phyloP scores from a whole-genome alignment of 2,888 invertebrate genomes.

The Diaperis boleti region DNA sequence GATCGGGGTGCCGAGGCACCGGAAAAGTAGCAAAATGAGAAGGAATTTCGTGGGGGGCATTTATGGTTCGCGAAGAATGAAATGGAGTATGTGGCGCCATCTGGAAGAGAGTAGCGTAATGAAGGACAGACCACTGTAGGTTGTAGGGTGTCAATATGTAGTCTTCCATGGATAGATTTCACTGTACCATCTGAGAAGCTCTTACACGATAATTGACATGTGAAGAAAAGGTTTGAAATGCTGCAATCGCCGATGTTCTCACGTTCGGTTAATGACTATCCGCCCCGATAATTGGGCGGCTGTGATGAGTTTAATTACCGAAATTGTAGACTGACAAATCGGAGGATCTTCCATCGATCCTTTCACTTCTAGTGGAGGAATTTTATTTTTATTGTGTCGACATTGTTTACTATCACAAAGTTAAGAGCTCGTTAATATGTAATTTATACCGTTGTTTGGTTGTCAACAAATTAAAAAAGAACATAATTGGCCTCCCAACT shows the following conservation, averaged over 20 bases:
- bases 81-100: neutral
- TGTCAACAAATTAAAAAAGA: neutral
- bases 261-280: neutral
- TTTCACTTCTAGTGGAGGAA: neutral
- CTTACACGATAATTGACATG: neutral
- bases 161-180: too few relatives aligned
- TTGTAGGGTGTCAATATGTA: too few relatives aligned
- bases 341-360: neutral
- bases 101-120: neutral
- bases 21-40: too few relatives aligned
- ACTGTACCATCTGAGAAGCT: too few relatives aligned
- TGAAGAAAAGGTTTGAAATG: conserved; percentile 9
- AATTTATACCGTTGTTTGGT: neutral
- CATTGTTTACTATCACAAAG: too few relatives aligned
- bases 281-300: neutral
- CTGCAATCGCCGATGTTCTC: conserved; percentile 3
- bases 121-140: neutral
- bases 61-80: too few relatives aligned
- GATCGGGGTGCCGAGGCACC: too few relatives aligned
- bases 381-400: too few relatives aligned
- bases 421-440: neutral
- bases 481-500: too few relatives aligned
- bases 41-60: neutral
- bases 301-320: neutral
- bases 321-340: conserved; percentile 3